Conservation (phyloP, 2,888 invertebrate species). For the Leucophora obtusa region DNA sequence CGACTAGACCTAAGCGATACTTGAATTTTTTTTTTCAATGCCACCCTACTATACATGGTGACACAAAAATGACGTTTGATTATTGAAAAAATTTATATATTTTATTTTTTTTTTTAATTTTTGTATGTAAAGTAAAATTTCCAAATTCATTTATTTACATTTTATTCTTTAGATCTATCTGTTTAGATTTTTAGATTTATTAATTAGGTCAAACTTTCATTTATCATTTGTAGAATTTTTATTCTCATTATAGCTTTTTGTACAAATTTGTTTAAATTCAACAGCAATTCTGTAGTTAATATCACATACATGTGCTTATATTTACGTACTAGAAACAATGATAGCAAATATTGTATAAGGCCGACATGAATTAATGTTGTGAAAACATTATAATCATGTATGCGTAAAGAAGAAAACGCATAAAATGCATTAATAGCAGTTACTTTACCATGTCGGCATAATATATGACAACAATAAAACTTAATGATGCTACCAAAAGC, state of each 20-base stretch:
- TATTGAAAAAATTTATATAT: no score
- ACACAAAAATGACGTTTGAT: not conserved
- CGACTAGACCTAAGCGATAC: no score
- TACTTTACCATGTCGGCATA: slow-evolving; percentile 55
- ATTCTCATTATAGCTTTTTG: not conserved
- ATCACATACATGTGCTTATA: not conserved
- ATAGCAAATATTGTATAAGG: slow-evolving; percentile 27
- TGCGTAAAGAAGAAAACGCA: slow-evolving; percentile 60
- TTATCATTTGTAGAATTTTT: no score
- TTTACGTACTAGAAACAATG: slow-evolving; percentile 1
- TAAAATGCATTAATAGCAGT: slow-evolving; percentile 60
- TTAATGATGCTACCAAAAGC: slow-evolving; percentile 57
- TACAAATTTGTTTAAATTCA: not conserved
- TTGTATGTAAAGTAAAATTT: no score
- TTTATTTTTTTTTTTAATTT: no score
- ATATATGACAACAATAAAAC: slow-evolving; percentile 61
- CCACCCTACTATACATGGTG: not conserved
- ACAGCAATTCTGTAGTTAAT: not conserved
- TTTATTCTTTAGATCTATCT: no score
- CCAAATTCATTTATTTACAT: no score
- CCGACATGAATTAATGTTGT: slow-evolving; percentile 58
- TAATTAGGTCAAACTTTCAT: no score
- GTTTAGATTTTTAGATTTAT: no score
- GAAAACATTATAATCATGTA: slow-evolving; percentile 59
- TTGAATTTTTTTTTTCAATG: no score